Evolutionary conservation across 2,888 invertebrate genomes (phyloP), one percentile per base, ranked within the genome.

Genomic region (Caenorhabditis zanzibari): DNA sequence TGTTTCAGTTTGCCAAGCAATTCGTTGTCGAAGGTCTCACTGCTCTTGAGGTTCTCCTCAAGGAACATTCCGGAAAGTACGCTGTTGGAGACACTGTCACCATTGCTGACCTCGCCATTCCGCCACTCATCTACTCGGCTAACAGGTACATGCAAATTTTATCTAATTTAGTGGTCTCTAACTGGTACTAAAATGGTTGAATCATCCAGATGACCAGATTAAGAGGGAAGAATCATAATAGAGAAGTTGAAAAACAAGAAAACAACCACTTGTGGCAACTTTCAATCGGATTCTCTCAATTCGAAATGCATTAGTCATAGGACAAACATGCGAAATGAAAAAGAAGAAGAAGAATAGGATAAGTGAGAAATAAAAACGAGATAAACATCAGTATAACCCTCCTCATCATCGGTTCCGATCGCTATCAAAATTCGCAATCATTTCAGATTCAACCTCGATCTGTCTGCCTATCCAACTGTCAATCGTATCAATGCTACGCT

Each of bases 41-140:
- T 0, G 86, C 75, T 35, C 75, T 97, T 9, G 98, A 98, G 93
- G 95, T 96, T 92, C 94, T 96, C 41, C 93, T 98, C 12, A 95
- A 95, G 0, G 94, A 95, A 2, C 95, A 95, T 66, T 96, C 97
- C 64, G 93, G 93, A 2, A 92, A 90, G 92, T 98, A 96, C 92
- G 96, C 96, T 92, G 80, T 88, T 3, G 98, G 98, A 0, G 96
- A 98, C 93, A 95, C 96, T 88, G 95, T 98, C 81, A 96, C 97
- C 0, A 93, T 98, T 92, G 98, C 98, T 6, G 98, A 98, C 93
- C 96, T 97, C 91, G 97, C 96, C 92, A 94, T 98, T 81, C 96
- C 98, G 68, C 98, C 98, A 61, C 98, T 98, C 94, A 95, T 97
- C 72, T 96, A 96, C 93, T 97, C 97, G 94, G 97, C 97, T 38